Evolutionary conservation across 2,113 vertebrate species (phyloP).

Genomic region (Sinocyclocheilus anshuiensis): DNA sequence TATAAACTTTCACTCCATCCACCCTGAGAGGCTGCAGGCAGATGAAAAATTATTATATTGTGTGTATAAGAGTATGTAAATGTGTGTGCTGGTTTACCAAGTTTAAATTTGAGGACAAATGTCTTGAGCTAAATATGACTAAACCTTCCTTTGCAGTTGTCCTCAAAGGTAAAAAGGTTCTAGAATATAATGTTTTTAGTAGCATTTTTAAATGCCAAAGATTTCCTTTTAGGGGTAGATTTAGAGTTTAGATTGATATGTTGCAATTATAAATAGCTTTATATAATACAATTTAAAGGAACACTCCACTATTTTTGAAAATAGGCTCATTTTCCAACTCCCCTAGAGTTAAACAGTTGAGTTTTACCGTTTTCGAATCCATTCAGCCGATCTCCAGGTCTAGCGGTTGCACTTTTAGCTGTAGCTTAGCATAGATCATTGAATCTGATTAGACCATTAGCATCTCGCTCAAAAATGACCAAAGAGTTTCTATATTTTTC

Average conservation of each 20-base stretch:
- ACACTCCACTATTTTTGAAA: no score
- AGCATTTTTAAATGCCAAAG: not conserved
- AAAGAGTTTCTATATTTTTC: no score
- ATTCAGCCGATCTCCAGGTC: no score
- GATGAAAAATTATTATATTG: slow-evolving; percentile 43
- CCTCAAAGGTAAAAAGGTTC: not conserved
- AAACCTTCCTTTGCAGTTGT: not conserved
- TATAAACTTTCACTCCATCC: slow-evolving; percentile 96
- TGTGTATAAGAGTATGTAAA: not conserved
- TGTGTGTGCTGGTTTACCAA: not conserved
- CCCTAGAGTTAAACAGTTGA: no score
- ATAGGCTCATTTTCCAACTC: no score
- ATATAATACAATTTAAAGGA: not conserved
- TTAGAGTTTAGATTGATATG: not conserved
- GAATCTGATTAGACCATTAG: no score
- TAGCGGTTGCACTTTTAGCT: no score
- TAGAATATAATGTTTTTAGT: not conserved
- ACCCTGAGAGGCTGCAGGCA: slow-evolving; percentile 86
- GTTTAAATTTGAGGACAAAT: not conserved
- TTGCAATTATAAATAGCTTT: not conserved
- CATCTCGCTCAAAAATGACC: no score
- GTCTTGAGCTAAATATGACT: not conserved
- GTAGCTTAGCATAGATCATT: no score
- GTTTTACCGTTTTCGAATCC: no score
- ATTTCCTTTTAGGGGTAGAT: not conserved